Percentiles rank a stretch among this genome's conserved stretches.
Conservation (phyloP, 1,140 invertebrate genomes). For the Dendrolimus punctatus region DNA sequence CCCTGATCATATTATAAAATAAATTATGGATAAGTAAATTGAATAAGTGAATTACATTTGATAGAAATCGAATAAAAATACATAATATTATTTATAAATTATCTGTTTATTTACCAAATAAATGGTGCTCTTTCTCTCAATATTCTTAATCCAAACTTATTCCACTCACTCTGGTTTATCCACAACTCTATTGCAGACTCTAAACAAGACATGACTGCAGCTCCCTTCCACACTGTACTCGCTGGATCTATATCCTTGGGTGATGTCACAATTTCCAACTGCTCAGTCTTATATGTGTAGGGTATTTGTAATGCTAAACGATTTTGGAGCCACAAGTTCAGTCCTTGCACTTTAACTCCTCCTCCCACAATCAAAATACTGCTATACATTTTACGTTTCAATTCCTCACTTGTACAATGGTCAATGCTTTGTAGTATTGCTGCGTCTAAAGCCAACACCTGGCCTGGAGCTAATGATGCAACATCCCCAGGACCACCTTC, state of each 20-base stretch:
- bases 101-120: conserved; percentile 55
- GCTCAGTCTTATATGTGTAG: conserved; percentile 82
- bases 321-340: conserved; percentile 92
- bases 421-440: conserved; percentile 94
- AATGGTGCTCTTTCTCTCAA: conserved; percentile 90
- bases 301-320: conserved; percentile 88
- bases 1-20: no score
- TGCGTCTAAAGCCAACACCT: conserved; percentile 90
- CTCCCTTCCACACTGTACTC: conserved; percentile 94
- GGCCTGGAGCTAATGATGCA: conserved; percentile 80
- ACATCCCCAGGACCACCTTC: conserved; percentile 75
- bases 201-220: conserved; percentile 91
- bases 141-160: conserved; percentile 86
- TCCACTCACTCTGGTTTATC: conserved; percentile 91
- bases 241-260: conserved; percentile 93
- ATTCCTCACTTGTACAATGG: conserved; percentile 88
- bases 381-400: conserved; percentile 95
- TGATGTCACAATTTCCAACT: conserved; percentile 86
- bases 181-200: conserved; percentile 95
- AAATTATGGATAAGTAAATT: no score
- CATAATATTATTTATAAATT: background rate
- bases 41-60: no score
- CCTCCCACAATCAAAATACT: conserved; percentile 94
- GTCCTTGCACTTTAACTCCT: conserved; percentile 89
- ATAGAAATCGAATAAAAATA: background rate